phyloP scores from a whole-genome alignment of 2,888 invertebrate genomes.

The Metellina segmentata region DNA sequence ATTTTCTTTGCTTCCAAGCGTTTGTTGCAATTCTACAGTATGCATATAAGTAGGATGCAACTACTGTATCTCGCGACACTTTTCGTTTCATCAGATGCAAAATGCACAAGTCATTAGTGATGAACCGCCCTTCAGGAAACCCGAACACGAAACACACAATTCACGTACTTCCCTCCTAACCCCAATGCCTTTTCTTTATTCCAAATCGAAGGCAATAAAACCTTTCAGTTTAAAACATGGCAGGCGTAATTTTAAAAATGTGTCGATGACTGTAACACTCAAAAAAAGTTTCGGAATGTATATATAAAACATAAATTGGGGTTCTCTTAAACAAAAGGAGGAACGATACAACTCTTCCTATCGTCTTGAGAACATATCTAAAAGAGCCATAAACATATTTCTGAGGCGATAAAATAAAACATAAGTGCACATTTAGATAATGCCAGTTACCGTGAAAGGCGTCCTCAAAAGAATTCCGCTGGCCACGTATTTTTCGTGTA shows the following conservation, averaged over 20 bases:
- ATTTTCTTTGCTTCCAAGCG: too few relatives aligned
- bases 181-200: neutral
- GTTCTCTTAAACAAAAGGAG: constrained; percentile 37
- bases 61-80: too few relatives aligned
- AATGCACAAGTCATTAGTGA: neutral
- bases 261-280: constrained; percentile 7
- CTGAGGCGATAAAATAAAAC: constrained; percentile 69
- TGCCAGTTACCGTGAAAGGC: constrained; percentile 34
- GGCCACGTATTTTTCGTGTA: constrained; percentile 54
- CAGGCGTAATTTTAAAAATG: constrained; percentile 26
- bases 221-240: constrained; percentile 11
- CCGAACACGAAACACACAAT: neutral
- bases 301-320: constrained; percentile 41
- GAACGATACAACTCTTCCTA: neutral
- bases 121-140: neutral
- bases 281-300: constrained; percentile 9
- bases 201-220: constrained; percentile 40
- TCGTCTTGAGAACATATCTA: constrained; percentile 12
- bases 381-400: constrained; percentile 72
- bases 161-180: neutral
- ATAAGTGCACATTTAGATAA: constrained; percentile 75
- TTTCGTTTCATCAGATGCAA: neutral
- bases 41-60: too few relatives aligned
- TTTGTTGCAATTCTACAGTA: too few relatives aligned
- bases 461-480: constrained; percentile 15